Conservation (phyloP, 1,140 invertebrate species). For the Tetraneura akinire region DNA sequence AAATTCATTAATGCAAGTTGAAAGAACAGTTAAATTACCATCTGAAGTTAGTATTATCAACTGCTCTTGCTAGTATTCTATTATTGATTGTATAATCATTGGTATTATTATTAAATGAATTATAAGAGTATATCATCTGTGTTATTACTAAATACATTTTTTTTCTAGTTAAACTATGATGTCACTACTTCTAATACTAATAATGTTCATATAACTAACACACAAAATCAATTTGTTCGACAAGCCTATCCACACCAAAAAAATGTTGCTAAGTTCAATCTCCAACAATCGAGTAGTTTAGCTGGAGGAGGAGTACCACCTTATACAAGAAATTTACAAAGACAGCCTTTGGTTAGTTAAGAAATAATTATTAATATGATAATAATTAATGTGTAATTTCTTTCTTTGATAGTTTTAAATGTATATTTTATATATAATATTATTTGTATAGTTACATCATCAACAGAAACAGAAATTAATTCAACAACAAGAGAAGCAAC, state of each 20-base stretch:
- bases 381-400: not conserved
- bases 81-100: too few species aligned
- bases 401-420: not conserved
- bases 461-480: slow-evolving; percentile 46
- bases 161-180: slow-evolving; percentile 33
- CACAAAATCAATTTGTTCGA: slow-evolving; percentile 39
- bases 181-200: not conserved
- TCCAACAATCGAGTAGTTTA: slow-evolving; percentile 59
- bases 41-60: slow-evolving; percentile 61
- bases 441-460: slow-evolving; percentile 57
- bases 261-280: not conserved
- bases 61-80: too few species aligned
- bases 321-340: slow-evolving; percentile 30
- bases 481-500: slow-evolving; percentile 51
- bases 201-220: not conserved
- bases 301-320: slow-evolving; percentile 56
- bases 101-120: too few species aligned
- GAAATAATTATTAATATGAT: too few species aligned
- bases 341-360: slow-evolving; percentile 59
- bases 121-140: too few species aligned
- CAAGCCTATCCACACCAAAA: slow-evolving; percentile 39
- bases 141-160: too few species aligned
- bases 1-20: slow-evolving; percentile 83
- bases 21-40: slow-evolving; percentile 67
- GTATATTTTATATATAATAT: too few species aligned